Evolutionary conservation across 2,888 invertebrate genomes (phyloP).

Genomic region (Cheilosia soror): DNA sequence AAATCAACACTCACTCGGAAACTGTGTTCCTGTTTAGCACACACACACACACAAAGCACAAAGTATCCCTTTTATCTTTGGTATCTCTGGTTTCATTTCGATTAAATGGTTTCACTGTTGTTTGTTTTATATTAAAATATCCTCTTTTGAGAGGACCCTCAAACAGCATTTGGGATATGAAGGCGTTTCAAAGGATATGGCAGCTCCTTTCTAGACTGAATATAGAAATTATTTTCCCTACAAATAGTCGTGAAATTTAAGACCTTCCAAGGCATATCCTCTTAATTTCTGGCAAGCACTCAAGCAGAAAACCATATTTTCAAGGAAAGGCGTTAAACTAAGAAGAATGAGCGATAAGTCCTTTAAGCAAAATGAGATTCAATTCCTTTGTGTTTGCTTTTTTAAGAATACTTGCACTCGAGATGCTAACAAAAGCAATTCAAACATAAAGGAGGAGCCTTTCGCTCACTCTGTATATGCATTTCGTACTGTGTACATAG

Average conservation of each 20-base stretch:
- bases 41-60: not conserved
- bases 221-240: constrained; percentile 12
- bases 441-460: constrained; percentile 19
- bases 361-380: constrained; percentile 25
- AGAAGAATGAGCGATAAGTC: not conserved
- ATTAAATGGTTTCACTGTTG: constrained; percentile 34
- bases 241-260: constrained; percentile 48
- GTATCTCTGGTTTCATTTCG: constrained; percentile 40
- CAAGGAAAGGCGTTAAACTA: constrained; percentile 11
- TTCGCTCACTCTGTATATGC: not conserved
- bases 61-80: constrained; percentile 36
- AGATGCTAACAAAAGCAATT: constrained; percentile 25
- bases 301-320: constrained; percentile 2
- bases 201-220: not conserved
- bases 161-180: constrained; percentile 20
- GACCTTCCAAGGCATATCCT: not conserved
- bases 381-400: constrained; percentile 26
- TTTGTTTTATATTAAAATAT: constrained; percentile 52
- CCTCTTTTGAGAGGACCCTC: constrained; percentile 24
- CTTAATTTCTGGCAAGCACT: constrained; percentile 22
- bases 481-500: not conserved
- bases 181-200: not conserved
- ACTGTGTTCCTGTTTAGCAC: constrained; percentile 2
- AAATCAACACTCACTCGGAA: constrained; percentile 43
- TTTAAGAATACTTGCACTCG: constrained; percentile 14